These are phyloP conservation scores for Furcula furcula DNA, from an alignment of 2,888 invertebrate genomes.

Conservation along the genomic window DNA sequence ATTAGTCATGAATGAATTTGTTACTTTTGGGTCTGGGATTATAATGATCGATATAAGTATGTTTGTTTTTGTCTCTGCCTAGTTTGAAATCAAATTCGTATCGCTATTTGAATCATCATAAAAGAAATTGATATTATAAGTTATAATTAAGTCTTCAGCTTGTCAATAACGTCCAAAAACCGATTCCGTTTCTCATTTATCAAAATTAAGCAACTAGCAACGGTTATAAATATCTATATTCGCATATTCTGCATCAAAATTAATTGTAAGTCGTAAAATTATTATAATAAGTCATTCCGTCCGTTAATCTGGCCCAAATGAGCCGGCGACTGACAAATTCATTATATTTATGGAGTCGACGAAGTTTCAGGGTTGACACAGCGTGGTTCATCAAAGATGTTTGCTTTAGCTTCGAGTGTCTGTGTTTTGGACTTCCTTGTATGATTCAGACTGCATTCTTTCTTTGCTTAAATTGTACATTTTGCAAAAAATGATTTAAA, in stretches of 20 bases:
- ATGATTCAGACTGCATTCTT: neutral
- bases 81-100: too few species aligned
- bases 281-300: constrained; percentile 39
- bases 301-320: constrained; percentile 44
- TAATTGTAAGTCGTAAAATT: constrained; percentile 36
- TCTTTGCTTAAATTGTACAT: neutral
- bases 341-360: constrained; percentile 48
- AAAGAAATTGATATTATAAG: too few species aligned
- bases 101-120: too few species aligned
- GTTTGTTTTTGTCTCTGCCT: too few species aligned
- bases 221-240: neutral
- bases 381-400: constrained; percentile 15
- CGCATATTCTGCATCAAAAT: constrained; percentile 17
- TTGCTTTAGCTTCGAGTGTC: constrained; percentile 11
- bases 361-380: constrained; percentile 43
- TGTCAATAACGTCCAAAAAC: too few species aligned
- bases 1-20: too few species aligned
- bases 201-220: neutral
- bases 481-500: neutral
- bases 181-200: neutral
- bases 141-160: too few species aligned
- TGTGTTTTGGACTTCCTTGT: constrained; percentile 12
- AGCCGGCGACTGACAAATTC: constrained; percentile 55
- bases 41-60: too few species aligned
- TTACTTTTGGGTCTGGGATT: too few species aligned